phyloP scores from a whole-genome alignment of 2,888 invertebrate genomes.

The Euplagia quadripunctaria region DNA sequence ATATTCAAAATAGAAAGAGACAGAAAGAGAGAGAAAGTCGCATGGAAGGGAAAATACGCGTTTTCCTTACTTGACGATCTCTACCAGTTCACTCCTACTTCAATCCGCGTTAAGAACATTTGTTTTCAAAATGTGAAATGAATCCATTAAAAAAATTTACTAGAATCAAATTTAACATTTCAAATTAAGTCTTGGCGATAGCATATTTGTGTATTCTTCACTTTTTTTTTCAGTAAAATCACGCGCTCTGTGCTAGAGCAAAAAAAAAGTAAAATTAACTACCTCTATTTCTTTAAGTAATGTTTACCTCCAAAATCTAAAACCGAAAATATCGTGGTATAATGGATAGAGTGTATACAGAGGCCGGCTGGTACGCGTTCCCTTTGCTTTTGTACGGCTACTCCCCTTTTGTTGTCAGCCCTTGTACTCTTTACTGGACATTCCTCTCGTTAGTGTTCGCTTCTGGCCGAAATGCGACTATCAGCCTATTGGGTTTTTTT shows the following conservation, averaged over 20 bases:
- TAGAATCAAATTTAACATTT: too few species aligned
- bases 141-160: too few species aligned
- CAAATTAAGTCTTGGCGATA: too few species aligned
- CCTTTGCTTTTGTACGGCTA: conserved; percentile 51
- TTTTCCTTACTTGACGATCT: neutral
- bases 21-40: too few species aligned
- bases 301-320: too few species aligned
- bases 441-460: conserved; percentile 45
- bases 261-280: too few species aligned
- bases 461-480: conserved; percentile 31
- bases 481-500: conserved; percentile 11
- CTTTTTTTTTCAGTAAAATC: too few species aligned
- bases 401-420: conserved; percentile 50
- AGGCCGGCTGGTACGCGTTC: conserved; percentile 33
- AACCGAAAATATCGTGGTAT: conserved; percentile 11
- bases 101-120: neutral
- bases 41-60: neutral
- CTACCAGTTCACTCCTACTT: neutral
- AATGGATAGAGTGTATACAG: conserved; percentile 29
- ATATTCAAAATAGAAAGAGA: too few species aligned
- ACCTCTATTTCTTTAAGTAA: too few species aligned
- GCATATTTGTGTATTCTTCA: too few species aligned
- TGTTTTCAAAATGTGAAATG: neutral
- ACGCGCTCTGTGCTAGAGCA: too few species aligned
- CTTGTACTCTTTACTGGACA: conserved; percentile 51